Conservation (phyloP, 2,888 invertebrate species). For the Chrysomela aeneicollis region DNA sequence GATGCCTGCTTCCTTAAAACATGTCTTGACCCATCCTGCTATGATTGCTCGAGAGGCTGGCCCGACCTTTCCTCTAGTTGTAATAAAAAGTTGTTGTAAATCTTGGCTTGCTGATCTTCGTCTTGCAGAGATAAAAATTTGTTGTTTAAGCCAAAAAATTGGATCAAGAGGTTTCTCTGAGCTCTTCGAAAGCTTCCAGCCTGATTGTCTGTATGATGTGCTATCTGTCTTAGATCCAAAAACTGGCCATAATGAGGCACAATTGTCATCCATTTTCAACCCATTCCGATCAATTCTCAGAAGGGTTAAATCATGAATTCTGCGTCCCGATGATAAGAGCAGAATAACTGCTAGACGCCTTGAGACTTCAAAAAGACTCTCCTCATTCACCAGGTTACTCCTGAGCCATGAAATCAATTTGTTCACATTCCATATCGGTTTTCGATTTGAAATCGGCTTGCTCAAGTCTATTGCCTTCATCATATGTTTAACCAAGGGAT, state of each 20-base stretch:
- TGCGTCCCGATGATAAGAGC: constrained; percentile 18
- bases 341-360: constrained; percentile 22
- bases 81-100: constrained; percentile 6
- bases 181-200: constrained; percentile 18
- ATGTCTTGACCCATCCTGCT: constrained; percentile 34
- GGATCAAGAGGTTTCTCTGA: constrained; percentile 9
- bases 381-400: constrained; percentile 4
- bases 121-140: neutral
- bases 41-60: constrained; percentile 27
- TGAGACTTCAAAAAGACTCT: constrained; percentile 17
- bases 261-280: too few species aligned
- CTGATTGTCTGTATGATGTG: constrained; percentile 12
- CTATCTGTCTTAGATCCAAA: constrained; percentile 24
- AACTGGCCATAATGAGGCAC: too few species aligned
- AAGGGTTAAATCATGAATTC: constrained; percentile 23
- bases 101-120: neutral
- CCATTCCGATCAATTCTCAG: constrained; percentile 11
- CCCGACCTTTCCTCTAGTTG: constrained; percentile 14
- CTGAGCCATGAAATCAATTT: constrained; percentile 15
- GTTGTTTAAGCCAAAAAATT: constrained; percentile 6
- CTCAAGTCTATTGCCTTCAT: constrained; percentile 16
- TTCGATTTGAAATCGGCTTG: constrained; percentile 2
- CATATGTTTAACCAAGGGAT: constrained; percentile 26
- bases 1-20: constrained; percentile 25
- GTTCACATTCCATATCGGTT: constrained; percentile 18